Evolutionary conservation across 2,797 vertebrate species (phyloP).

Genomic region (Etheostoma perlongum): DNA sequence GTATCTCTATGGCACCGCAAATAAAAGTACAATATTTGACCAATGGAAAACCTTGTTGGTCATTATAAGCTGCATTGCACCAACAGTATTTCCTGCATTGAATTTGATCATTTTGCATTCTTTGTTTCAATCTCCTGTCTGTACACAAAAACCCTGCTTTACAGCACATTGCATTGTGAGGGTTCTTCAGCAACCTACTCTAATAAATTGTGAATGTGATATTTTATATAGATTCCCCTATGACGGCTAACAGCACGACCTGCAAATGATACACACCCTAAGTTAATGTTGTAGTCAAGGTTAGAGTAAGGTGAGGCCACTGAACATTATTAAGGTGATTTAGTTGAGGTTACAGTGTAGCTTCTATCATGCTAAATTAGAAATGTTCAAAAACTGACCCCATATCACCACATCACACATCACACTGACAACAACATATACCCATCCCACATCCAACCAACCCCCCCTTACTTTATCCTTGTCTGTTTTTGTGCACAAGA

Average conservation of each 20-base stretch:
- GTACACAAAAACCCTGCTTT: not conserved
- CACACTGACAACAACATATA: conserved; percentile 11
- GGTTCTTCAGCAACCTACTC: not conserved
- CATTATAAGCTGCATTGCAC: not conserved
- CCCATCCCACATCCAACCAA: not conserved
- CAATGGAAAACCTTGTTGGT: not conserved
- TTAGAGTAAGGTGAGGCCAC: conserved; percentile 15
- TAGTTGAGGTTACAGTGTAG: not conserved
- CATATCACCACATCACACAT: conserved; percentile 7
- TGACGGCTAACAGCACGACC: not conserved
- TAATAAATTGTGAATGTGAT: not conserved
- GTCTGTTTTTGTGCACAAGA: not conserved
- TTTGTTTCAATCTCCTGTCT: not conserved
- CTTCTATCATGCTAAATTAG: not conserved
- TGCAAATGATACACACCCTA: conserved; percentile 40
- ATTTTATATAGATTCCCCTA: conserved; percentile 43
- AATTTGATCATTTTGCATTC: not conserved
- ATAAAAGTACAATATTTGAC: conserved; percentile 9
- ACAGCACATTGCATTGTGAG: not conserved
- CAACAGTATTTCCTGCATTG: conserved; percentile 1
- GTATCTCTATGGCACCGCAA: not conserved
- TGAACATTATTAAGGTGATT: conserved; percentile 5
- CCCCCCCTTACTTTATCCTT: conserved; percentile 5
- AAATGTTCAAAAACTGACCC: conserved; percentile 12
- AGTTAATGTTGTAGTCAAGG: conserved; percentile 17